Evolutionary conservation across 1,140 invertebrate genomes (phyloP), one percentile per base, ranked within the genome.

Genomic region (Delia radicum): DNA sequence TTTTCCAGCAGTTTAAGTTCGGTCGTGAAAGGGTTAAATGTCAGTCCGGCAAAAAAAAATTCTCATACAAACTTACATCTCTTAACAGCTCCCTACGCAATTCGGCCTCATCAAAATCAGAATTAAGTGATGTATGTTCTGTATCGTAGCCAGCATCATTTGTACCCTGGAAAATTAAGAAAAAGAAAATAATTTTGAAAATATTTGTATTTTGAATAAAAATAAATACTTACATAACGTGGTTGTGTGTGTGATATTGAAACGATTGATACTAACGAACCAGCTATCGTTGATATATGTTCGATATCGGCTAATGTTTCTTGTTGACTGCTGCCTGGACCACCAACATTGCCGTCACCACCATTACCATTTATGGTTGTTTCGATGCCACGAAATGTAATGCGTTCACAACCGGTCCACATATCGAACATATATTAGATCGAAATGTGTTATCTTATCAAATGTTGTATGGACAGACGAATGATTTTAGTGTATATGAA

Each of bases 41-140:
- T 7, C 33, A 37, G 33, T 37, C 13, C 33, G 13, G 33, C 13
- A 13, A 7, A 13, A n/a, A n/a, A n/a, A n/a, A n/a, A n/a, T n/a
- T n/a, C n/a, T n/a, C n/a, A n/a, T n/a, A n/a, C n/a, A 21, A 67
- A 80, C 91, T 89, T 86, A 93, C 94, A 87, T 94, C 94, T 85
- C 93, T 92, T 37, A 95, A 89, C 78, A 94, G 87, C 83, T 93
- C 92, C 76, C 92, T 87, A 46, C 92, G 88, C 65, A 93, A 89
- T 80, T 94, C 93, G 8, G 91, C 91, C 82, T 94, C 93, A 84
- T 94, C 93, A 63, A 92, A 88, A 79, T 94, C 92, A 48, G 92
- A 93, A 31, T 90, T 92, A 6, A 93, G 88, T 85, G 93, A 93
- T 7, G 92, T 93, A 80, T 93, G 92, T 83, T 93, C 92, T 63